phyloP scores from a whole-genome alignment of 2,113 vertebrate species.

The Sander lucioperca region DNA sequence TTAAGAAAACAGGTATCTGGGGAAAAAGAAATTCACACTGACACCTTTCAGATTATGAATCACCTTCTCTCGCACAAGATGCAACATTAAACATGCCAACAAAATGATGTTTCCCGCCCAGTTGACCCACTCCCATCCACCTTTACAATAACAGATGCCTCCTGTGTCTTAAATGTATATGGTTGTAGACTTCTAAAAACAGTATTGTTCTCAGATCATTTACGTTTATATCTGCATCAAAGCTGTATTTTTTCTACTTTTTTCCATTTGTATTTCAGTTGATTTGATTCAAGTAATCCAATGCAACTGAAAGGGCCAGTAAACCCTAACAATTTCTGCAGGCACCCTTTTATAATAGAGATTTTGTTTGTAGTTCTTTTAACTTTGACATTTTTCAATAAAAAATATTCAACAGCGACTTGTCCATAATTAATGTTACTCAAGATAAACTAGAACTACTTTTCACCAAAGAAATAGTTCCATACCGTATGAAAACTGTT shows the following conservation, averaged over 20 bases:
- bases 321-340: background rate
- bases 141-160: background rate
- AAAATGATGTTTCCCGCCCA: background rate
- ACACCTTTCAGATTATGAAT: conserved; percentile 2
- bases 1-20: background rate
- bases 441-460: background rate
- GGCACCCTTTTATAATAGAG: background rate
- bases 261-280: background rate
- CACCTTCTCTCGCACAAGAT: background rate
- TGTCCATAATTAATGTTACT: background rate
- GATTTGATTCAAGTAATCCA: background rate
- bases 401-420: background rate
- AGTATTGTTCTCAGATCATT: background rate
- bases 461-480: background rate
- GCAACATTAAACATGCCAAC: background rate
- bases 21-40: background rate
- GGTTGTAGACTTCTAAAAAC: background rate
- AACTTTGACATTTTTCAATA: background rate
- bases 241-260: background rate
- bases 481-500: background rate
- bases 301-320: background rate
- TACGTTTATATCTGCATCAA: background rate
- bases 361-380: background rate
- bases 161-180: background rate
- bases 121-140: background rate